Evolutionary conservation across 2,113 vertebrate species (phyloP), one percentile per base, ranked within the genome.

Genomic region (Jaculus jaculus): DNA sequence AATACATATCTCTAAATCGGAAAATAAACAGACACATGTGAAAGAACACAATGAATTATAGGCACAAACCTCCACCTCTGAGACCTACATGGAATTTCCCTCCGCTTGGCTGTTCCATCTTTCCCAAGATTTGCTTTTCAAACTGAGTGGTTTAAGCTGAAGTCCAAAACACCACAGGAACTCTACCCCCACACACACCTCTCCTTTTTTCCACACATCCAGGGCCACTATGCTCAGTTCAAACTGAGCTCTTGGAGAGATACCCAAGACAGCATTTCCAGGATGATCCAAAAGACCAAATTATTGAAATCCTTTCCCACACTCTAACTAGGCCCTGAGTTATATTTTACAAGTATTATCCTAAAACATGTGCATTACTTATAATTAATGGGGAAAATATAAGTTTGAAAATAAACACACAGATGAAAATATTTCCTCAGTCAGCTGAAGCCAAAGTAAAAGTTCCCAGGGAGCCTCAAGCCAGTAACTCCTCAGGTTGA

Each of bases 381-480:
- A 79, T 23, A 95, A 93, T 74, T 89, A 84, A 91, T 87, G 66
- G 84, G 58, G 8, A 94, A 94, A 69, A 63, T 90, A 73, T 21
- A 74, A 51, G 47, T 26, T 71, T 91, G 24, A 74, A 79, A 84
- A 89, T 20, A 72, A 51, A 77, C 16, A 78, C 12, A 37, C 5
- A 66, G 37, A 71, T 20, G 21, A 61, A 93, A 91, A 73, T 65
- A 86, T 63, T 78, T 82, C 60, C 81, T 65, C 77, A 66, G 39
- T 93, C 68, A 84, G 74, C 3, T 30, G n/a, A 89, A 39, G 37
- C 65, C 88, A 85, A 79, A 73, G 39, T 26, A 17, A 75, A 68
- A 47, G 58, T 42, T 89, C 32, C 78, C 69, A 47, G 71, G 71
- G 77, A 91, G 73, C n/a, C 74, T 66, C 37, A 18, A 65, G 13